These are phyloP conservation scores for Paguma larvata DNA, from an alignment of 2,797 vertebrate genomes.

Conservation along the genomic window DNA sequence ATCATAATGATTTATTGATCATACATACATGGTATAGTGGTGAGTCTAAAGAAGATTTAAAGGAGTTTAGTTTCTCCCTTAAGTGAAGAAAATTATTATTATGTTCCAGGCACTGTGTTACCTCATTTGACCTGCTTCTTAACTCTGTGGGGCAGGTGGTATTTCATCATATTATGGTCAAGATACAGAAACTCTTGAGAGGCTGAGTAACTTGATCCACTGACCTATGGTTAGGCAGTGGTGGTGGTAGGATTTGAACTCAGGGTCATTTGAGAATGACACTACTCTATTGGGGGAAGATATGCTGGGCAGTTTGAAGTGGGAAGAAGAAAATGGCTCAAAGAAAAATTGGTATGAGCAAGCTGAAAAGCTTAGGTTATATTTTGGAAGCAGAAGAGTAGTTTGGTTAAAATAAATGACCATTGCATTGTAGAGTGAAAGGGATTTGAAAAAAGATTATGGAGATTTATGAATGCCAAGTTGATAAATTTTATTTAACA, in stretches of 20 bases:
- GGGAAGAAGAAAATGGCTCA: neutral
- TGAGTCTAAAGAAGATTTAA: neutral
- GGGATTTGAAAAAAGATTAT: conserved; percentile 21
- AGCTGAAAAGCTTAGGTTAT: neutral
- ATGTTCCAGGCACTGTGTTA: neutral
- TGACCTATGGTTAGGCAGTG: neutral
- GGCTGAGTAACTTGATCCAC: neutral
- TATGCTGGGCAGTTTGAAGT: neutral
- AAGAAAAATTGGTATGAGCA: neutral
- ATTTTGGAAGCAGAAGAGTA: conserved; percentile 42
- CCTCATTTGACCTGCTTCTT: neutral
- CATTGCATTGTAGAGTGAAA: neutral
- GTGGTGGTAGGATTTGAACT: neutral
- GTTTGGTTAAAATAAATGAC: conserved; percentile 34
- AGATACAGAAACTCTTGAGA: neutral
- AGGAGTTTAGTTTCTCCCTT: neutral
- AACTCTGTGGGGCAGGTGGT: neutral
- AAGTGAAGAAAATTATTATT: neutral
- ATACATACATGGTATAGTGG: neutral
- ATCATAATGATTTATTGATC: neutral
- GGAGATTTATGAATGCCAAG: conserved; percentile 3
- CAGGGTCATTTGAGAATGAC: too few relatives aligned
- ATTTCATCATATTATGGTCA: neutral
- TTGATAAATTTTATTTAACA: neutral
- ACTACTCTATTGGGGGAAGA: neutral